These are phyloP conservation scores for Spilarctia lutea DNA, from an alignment of 2,888 invertebrate species.

Conservation along the genomic window DNA sequence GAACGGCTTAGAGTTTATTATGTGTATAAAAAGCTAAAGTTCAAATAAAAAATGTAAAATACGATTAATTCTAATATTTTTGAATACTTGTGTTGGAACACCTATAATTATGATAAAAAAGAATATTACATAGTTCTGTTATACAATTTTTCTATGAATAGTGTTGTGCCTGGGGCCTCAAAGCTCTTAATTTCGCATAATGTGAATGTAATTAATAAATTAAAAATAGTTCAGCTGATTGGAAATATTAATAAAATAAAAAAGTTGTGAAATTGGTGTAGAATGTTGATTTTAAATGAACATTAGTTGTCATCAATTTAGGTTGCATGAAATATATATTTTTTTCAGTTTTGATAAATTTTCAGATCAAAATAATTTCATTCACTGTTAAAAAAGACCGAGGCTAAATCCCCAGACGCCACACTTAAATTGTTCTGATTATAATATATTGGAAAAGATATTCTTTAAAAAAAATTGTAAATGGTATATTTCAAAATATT, in stretches of 20 bases:
- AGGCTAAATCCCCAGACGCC: background rate
- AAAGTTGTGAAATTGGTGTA: too few species aligned
- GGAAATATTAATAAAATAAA: too few species aligned
- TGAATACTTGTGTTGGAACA: conserved; percentile 17
- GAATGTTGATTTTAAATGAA: background rate
- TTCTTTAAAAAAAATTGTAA: conserved; percentile 25
- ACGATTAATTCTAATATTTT: conserved; percentile 24
- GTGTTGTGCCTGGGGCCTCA: background rate
- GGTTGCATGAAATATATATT: too few species aligned
- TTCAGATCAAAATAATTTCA: background rate
- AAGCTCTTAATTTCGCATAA: background rate
- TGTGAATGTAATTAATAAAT: background rate
- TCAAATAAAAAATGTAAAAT: conserved; percentile 30
- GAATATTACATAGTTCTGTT: conserved; percentile 23
- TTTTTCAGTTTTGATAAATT: background rate
- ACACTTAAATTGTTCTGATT: conserved; percentile 26
- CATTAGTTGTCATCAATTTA: too few species aligned
- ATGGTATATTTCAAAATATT: conserved; percentile 23
- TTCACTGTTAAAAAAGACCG: background rate
- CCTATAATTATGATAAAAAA: conserved; percentile 21
- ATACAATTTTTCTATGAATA: background rate
- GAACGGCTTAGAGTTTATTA: conserved; percentile 27
- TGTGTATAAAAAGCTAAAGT: conserved; percentile 37
- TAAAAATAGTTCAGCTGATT: too few species aligned
- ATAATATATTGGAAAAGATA: conserved; percentile 23